Percentiles rank a stretch among this genome's conserved stretches.
These are phyloP conservation scores for Drosophila virilis DNA, from an alignment of 1,140 invertebrate species.

Conservation along the genomic window DNA sequence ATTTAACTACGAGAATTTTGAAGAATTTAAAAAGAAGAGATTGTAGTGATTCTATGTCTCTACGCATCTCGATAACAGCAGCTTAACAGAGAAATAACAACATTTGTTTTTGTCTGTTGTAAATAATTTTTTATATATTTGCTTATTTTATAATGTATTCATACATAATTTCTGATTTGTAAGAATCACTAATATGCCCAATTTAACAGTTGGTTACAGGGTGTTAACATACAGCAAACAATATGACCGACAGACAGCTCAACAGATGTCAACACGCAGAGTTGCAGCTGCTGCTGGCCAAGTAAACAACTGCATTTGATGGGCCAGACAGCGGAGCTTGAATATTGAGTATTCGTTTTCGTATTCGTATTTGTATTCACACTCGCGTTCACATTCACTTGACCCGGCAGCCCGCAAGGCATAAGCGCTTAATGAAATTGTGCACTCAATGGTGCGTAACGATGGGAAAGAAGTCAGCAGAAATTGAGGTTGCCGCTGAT, in stretches of 20 bases:
- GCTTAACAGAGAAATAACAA: no score
- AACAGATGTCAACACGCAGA: constrained; percentile 13
- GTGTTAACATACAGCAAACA: not conserved
- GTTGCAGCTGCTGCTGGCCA: constrained; percentile 6
- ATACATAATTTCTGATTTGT: no score
- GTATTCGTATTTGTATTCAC: constrained; percentile 7
- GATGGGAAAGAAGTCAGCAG: constrained; percentile 81
- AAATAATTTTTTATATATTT: no score
- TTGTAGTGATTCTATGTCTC: no score
- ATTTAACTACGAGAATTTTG: no score
- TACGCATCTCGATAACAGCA: no score
- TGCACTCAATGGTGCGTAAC: constrained; percentile 83
- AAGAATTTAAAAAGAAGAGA: no score
- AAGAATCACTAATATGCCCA: constrained; percentile 1
- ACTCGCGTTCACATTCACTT: constrained; percentile 13
- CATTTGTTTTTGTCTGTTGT: no score
- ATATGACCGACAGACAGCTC: not conserved
- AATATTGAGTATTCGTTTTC: constrained; percentile 21
- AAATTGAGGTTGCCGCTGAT: constrained; percentile 66
- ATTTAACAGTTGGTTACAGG: not conserved
- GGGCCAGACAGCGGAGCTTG: constrained; percentile 14
- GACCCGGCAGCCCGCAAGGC: constrained; percentile 39
- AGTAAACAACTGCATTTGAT: constrained; percentile 16
- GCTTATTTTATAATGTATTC: no score
- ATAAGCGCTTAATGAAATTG: constrained; percentile 83